Evolutionary conservation across 2,113 vertebrate species (phyloP).

Genomic region (Cephalopholis sonnerati): DNA sequence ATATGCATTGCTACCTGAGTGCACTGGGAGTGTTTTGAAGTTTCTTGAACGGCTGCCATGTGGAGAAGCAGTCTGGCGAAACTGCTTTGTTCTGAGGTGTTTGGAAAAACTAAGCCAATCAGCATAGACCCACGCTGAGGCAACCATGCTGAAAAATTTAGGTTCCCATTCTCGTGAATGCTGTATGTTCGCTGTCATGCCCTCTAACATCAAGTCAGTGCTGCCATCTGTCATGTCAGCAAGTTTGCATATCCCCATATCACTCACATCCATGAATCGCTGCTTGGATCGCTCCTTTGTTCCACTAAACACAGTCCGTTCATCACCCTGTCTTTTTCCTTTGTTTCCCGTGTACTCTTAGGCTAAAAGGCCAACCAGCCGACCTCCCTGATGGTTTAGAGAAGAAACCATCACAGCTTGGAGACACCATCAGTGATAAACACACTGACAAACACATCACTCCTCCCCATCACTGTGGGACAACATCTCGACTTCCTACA

Average conservation of each 20-base stretch:
- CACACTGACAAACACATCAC: neutral
- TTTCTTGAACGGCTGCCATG: neutral
- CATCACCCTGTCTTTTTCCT: neutral
- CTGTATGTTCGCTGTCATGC: neutral
- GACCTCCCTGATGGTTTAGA: slow-evolving; percentile 18
- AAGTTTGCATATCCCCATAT: slow-evolving; percentile 18
- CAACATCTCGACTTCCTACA: slow-evolving; percentile 70
- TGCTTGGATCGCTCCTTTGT: neutral
- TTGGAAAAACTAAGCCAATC: neutral
- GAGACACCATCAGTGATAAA: neutral
- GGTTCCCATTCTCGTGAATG: neutral
- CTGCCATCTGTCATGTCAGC: neutral
- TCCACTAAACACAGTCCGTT: neutral
- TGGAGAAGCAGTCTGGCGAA: neutral
- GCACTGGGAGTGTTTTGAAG: neutral
- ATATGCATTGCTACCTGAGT: neutral
- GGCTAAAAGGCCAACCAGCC: slow-evolving; percentile 22
- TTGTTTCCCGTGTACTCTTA: slow-evolving; percentile 14
- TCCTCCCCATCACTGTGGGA: slow-evolving; percentile 49
- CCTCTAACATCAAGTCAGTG: neutral
- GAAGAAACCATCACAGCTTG: slow-evolving; percentile 20
- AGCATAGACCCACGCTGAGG: neutral
- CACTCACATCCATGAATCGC: neutral
- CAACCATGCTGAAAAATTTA: neutral
- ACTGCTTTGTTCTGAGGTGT: neutral